Conservation (phyloP, 1,140 invertebrate species). For the Leucophenga varia region DNA sequence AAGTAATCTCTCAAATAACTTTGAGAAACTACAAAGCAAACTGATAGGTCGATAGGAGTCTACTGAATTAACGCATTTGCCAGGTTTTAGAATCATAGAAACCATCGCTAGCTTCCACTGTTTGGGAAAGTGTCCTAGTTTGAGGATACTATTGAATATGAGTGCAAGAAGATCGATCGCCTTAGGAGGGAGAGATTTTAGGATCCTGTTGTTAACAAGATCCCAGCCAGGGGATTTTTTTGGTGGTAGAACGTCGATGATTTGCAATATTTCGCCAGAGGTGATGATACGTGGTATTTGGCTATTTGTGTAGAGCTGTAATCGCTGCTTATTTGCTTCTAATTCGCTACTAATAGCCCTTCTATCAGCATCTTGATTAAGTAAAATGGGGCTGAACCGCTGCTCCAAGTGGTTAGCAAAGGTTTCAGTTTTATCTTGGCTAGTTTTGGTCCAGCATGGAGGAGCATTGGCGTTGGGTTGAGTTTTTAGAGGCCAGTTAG, state of each 20-base stretch:
- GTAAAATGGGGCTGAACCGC: not conserved
- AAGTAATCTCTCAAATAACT: conserved; percentile 4
- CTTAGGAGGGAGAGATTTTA: not conserved
- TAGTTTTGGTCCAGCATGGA: conserved; percentile 2
- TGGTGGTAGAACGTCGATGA: not conserved
- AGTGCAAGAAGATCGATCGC: not conserved
- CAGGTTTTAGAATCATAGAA: conserved; percentile 4
- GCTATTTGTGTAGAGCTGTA: too few species aligned
- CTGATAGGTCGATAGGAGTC: conserved; percentile 10
- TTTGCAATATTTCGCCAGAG: not conserved
- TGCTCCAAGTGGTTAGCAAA: conserved; percentile 1
- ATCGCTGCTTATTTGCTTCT: too few species aligned
- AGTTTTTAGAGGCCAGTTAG: not conserved
- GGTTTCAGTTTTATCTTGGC: not conserved
- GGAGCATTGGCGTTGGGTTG: not conserved
- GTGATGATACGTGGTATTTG: not conserved
- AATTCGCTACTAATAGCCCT: not conserved
- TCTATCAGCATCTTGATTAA: not conserved
- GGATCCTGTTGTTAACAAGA: not conserved
- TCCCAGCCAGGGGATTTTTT: conserved; percentile 7
- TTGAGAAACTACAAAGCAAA: not conserved
- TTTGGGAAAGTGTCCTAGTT: not conserved
- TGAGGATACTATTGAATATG: conserved; percentile 2
- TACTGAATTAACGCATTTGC: not conserved
- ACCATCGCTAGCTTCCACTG: conserved; percentile 11